Conservation (phyloP, 2,888 invertebrate genomes). For the Spilosoma lubricipeda region DNA sequence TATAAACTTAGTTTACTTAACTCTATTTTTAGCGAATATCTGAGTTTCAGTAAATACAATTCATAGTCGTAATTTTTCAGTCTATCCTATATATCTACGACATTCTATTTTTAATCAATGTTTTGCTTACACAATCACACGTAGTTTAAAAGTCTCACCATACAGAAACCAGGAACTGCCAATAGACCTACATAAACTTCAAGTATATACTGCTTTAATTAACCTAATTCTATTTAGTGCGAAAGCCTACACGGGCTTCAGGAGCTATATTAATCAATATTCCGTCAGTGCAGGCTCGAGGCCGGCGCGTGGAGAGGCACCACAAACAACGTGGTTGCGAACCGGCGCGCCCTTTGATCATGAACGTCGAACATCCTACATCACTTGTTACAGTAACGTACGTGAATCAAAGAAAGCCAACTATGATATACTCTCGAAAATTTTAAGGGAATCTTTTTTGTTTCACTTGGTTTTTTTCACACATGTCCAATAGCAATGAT, state of each 20-base stretch:
- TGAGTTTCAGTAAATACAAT: not conserved
- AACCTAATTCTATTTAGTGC: conserved; percentile 42
- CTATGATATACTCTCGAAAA: not conserved
- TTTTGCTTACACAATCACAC: not conserved
- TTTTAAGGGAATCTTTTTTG: not conserved
- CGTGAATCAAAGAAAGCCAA: conserved; percentile 30
- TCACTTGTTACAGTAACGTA: conserved; percentile 37
- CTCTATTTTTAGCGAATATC: too few species aligned
- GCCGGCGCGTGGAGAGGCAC: conserved; percentile 32
- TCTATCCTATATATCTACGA: too few species aligned
- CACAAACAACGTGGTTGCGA: conserved; percentile 50
- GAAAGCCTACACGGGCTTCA: conserved; percentile 21
- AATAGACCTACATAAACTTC: not conserved
- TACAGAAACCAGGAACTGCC: not conserved
- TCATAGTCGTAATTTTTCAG: too few species aligned
- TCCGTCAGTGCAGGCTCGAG: conserved; percentile 27
- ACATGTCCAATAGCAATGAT: not conserved
- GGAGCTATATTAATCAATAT: conserved; percentile 53
- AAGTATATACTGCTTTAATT: conserved; percentile 31
- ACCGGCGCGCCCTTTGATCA: conserved; percentile 52
- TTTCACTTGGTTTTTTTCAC: not conserved
- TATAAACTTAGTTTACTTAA: not conserved
- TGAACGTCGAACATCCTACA: conserved; percentile 34
- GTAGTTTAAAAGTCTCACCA: not conserved
- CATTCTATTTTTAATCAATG: not conserved